Percentiles rank a stretch among this genome's conserved stretches.
Conservation (phyloP, 2,797 vertebrate genomes). For the Microctenopoma lineatum region DNA sequence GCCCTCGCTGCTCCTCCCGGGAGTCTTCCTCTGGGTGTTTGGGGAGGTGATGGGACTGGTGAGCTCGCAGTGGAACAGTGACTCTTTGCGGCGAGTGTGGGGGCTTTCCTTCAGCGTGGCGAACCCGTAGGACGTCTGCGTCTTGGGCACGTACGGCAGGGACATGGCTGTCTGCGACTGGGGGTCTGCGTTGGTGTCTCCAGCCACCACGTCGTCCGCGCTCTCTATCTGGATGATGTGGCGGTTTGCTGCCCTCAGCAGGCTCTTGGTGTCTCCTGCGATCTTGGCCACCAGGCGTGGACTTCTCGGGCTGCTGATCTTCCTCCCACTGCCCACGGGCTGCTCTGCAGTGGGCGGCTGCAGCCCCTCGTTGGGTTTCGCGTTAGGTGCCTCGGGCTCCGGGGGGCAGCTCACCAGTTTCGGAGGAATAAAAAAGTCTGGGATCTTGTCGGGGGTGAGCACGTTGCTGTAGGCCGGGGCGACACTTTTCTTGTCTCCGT, state of each 20-base stretch:
- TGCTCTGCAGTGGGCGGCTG: slow-evolving; percentile 87
- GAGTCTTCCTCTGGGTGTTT: slow-evolving; percentile 79
- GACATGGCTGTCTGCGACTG: slow-evolving; percentile 94
- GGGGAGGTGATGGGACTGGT: slow-evolving; percentile 91
- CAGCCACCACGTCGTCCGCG: slow-evolving; percentile 88
- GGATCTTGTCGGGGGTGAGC: slow-evolving; percentile 97
- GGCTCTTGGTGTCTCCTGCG: slow-evolving; percentile 86
- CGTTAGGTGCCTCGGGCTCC: slow-evolving; percentile 74
- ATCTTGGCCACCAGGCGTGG: slow-evolving; percentile 88
- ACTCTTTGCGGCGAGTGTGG: slow-evolving; percentile 95
- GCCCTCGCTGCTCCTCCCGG: slow-evolving; percentile 72
- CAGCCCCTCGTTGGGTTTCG: slow-evolving; percentile 75
- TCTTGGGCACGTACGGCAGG: slow-evolving; percentile 93
- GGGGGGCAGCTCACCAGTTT: slow-evolving; percentile 88
- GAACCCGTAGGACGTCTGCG: slow-evolving; percentile 96
- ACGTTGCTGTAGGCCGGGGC: slow-evolving; percentile 91
- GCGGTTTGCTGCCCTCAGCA: slow-evolving; percentile 87
- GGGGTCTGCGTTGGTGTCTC: slow-evolving; percentile 89
- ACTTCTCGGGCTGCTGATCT: slow-evolving; percentile 89
- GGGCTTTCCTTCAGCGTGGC: slow-evolving; percentile 94
- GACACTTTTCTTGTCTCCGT: slow-evolving; percentile 80
- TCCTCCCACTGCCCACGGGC: slow-evolving; percentile 82
- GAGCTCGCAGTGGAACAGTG: slow-evolving; percentile 94
- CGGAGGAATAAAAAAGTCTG: slow-evolving; percentile 97
- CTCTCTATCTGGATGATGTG: slow-evolving; percentile 98